Evolutionary conservation across 2,797 vertebrate genomes (phyloP), one percentile per base, ranked within the genome.

Genomic region (Xenops minutus): DNA sequence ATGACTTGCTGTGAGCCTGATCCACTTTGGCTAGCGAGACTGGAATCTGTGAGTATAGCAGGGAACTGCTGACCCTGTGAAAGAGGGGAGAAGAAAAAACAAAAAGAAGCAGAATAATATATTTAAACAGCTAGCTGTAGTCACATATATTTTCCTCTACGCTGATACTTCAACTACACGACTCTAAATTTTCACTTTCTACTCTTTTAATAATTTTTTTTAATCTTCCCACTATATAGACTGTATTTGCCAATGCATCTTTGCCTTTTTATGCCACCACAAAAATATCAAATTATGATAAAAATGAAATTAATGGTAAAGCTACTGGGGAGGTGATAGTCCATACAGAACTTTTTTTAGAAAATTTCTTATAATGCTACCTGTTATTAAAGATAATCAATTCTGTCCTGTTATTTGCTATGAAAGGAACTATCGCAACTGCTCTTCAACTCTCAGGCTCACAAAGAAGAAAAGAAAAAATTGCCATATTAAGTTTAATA

Each of bases 1-100:
- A 99, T 99, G 92, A 99, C 98, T 88, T 99, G 99, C 41, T 99
- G 99, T 4, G 98, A 98, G 26, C 98, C 96, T 69, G 96, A 83
- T 37, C 94, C 97, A 29, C 98, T 92, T 72, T 98, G 98, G 79
- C 98, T 98, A 7, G 98, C 56, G 13, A 99, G 98, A 73, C 97
- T 95, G 12, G 98, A 96, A 67, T 99, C 99, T 78, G 98, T 98
- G 86, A 99, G 98, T 88, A 99, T 97, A 26, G 98, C 98, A 63
- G 99, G 98, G 78, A 99, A 99, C 41, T 98, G 98, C 88, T 99
- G 99, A 89, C 98, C 98, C 99, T 99, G 92, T 24, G 37, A 49
- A 93, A 97, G 9, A 19, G 16, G 6, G 7, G 1, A 66, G 23
- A 9, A 29, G 18, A 32, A 37, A 30, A 18, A 55, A 15, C n/a